Conservation (phyloP, 2,797 vertebrate species). For the Poeciliopsis infans region DNA sequence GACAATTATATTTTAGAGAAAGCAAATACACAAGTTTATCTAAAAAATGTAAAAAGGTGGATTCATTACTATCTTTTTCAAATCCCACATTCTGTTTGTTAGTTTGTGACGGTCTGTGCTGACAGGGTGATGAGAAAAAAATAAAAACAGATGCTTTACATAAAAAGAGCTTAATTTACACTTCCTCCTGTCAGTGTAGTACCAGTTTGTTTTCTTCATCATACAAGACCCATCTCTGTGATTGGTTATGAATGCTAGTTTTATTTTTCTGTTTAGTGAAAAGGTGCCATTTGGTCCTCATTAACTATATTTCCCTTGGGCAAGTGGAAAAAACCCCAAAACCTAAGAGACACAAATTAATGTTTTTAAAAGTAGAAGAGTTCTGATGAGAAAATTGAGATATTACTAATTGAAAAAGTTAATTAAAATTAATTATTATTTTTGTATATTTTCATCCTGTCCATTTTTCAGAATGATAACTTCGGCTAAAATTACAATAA, state of each 20-base stretch:
- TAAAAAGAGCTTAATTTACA: not conserved
- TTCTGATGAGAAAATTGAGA: not conserved
- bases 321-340: not conserved
- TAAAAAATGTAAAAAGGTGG: not conserved
- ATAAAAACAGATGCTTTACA: not conserved
- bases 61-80: not conserved
- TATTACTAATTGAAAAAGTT: not conserved
- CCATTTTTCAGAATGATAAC: not conserved
- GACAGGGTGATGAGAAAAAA: not conserved
- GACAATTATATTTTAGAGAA: not conserved
- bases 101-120: not conserved
- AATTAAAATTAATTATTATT: not conserved
- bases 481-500: not conserved
- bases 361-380: not conserved
- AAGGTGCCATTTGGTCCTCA: not conserved
- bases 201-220: not conserved
- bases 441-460: not conserved
- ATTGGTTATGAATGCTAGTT: not conserved
- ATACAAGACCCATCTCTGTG: not conserved
- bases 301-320: not conserved
- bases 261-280: not conserved
- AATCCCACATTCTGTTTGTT: not conserved
- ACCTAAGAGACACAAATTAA: not conserved
- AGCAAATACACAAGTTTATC: not conserved
- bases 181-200: not conserved